Conservation (phyloP, 2,113 vertebrate species). For the Phoxinus phoxinus region DNA sequence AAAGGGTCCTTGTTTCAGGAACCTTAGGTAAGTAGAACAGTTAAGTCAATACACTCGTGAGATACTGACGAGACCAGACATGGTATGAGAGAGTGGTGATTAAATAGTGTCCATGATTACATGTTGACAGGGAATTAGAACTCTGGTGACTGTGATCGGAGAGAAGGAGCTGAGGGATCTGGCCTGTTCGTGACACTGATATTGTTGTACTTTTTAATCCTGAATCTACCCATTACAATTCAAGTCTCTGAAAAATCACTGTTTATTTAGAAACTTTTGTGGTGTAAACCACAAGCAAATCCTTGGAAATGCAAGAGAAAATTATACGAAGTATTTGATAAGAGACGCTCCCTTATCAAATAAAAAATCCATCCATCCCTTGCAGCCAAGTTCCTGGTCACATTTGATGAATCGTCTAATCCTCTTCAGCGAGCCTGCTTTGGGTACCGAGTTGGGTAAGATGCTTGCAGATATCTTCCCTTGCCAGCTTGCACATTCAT, state of each 20-base stretch:
- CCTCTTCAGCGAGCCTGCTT: constrained; percentile 34
- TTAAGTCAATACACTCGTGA: too few relatives aligned
- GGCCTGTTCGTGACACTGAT: too few relatives aligned
- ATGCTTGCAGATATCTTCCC: constrained; percentile 47
- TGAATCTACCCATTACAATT: background rate
- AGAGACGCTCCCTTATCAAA: background rate
- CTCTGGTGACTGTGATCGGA: too few relatives aligned
- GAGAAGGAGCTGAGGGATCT: too few relatives aligned
- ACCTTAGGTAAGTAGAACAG: too few relatives aligned
- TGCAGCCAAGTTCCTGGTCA: constrained; percentile 26
- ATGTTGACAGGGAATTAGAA: background rate
- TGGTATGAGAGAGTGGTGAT: too few relatives aligned
- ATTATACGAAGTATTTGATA: constrained; percentile 35
- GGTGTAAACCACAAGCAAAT: constrained; percentile 15
- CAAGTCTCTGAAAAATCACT: background rate
- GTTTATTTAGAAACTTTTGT: constrained; percentile 12
- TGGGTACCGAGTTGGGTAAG: constrained; percentile 22
- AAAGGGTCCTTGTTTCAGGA: too few relatives aligned
- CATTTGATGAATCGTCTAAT: constrained; percentile 49
- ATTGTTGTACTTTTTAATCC: too few relatives aligned
- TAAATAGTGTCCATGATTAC: background rate
- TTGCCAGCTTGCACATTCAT: constrained; percentile 43
- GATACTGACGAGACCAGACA: too few relatives aligned
- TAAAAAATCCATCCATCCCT: constrained; percentile 40
- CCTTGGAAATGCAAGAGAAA: constrained; percentile 10